phyloP scores from a whole-genome alignment of 2,888 invertebrate genomes.

The Phoenoteleia sp. region DNA sequence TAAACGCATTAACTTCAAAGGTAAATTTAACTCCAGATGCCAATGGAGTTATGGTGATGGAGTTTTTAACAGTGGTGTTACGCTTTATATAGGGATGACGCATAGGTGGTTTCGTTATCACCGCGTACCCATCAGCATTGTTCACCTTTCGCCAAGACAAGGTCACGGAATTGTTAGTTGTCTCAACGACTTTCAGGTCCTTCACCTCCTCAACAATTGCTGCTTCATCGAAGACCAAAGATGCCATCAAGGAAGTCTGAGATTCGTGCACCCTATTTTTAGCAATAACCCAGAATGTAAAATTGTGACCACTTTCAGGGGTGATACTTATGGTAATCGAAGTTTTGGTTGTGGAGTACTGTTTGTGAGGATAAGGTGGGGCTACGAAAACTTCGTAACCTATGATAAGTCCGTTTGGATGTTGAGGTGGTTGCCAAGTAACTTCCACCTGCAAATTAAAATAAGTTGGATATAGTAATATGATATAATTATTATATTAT shows the following conservation, averaged over 20 bases:
- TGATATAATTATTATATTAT: no score
- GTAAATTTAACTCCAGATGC: constrained; percentile 87
- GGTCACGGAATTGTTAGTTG: constrained; percentile 87
- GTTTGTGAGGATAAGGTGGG: constrained; percentile 89
- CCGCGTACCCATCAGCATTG: constrained; percentile 89
- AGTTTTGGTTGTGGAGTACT: constrained; percentile 83
- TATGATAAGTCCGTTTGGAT: constrained; percentile 89
- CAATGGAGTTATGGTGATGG: constrained; percentile 82
- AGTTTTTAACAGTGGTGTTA: constrained; percentile 87
- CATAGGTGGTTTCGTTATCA: constrained; percentile 87
- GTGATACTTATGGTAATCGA: constrained; percentile 88
- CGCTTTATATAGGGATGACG: constrained; percentile 88
- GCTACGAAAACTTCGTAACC: constrained; percentile 90
- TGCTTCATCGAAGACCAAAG: constrained; percentile 89
- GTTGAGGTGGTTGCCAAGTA: constrained; percentile 90
- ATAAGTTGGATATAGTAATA: no score
- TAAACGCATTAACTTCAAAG: constrained; percentile 90
- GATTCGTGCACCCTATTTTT: constrained; percentile 89
- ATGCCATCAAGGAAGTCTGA: constrained; percentile 88
- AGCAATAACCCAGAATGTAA: constrained; percentile 93
- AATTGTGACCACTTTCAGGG: constrained; percentile 88
- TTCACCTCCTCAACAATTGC: constrained; percentile 89
- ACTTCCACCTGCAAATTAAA: constrained; percentile 87
- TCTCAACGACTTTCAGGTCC: constrained; percentile 87
- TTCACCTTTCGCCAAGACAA: constrained; percentile 89